Evolutionary conservation across 2,113 vertebrate species (phyloP).

Genomic region (Candoia aspera): DNA sequence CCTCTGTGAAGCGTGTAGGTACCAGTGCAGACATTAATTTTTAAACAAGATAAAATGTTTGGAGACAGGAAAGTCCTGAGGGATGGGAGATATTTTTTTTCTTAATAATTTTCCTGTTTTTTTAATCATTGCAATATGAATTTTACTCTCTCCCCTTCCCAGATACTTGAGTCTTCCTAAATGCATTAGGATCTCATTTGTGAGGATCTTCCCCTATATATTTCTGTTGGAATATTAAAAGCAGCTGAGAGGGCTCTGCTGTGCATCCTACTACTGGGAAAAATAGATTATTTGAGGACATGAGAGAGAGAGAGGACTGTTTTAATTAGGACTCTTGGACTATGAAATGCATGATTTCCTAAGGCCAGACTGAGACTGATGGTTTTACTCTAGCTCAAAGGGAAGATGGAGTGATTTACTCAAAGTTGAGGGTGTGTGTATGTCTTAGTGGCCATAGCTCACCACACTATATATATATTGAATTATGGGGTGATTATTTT

Average conservation of each 20-base stretch:
- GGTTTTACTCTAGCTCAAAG: not conserved
- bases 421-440: not conserved
- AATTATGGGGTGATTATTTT: not conserved
- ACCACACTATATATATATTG: not conserved
- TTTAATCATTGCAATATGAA: not conserved
- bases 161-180: not conserved
- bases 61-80: not conserved
- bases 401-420: not conserved
- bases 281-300: not conserved
- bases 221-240: not conserved
- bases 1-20: not conserved
- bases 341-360: not conserved
- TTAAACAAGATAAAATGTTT: not conserved
- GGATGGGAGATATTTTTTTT: not conserved
- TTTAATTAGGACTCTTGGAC: not conserved
- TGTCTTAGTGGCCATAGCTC: not conserved
- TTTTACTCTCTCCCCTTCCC: not conserved
- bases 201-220: not conserved
- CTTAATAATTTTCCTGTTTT: not conserved
- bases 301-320: not conserved
- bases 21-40: not conserved
- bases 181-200: not conserved
- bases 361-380: not conserved
- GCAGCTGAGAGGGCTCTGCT: not conserved
- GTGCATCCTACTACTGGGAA: not conserved